Conservation (phyloP, 2,888 invertebrate species). For the Sabatieria punctata region DNA sequence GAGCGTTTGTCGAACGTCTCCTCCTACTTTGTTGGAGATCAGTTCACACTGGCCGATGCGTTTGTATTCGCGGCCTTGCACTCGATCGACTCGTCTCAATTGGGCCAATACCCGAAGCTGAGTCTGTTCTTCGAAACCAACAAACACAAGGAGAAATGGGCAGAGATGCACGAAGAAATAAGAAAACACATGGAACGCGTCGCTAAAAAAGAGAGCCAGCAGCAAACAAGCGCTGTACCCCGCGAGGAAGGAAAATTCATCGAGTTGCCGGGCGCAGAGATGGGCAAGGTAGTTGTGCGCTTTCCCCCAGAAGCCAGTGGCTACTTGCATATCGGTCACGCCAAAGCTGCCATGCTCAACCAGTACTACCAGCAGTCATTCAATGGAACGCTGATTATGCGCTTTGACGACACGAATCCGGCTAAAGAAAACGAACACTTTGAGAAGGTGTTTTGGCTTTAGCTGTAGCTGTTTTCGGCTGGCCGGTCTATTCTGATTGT, state of each 20-base stretch:
- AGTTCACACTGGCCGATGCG: slow-evolving; percentile 67
- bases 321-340: slow-evolving; percentile 89
- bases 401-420: slow-evolving; percentile 98
- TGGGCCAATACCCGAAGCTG: too few relatives aligned
- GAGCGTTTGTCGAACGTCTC: too few relatives aligned
- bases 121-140: too few relatives aligned
- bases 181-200: too few relatives aligned
- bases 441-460: slow-evolving; percentile 52
- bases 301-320: slow-evolving; percentile 99
- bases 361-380: slow-evolving; percentile 87
- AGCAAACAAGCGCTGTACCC: slow-evolving; percentile 12
- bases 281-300: slow-evolving; percentile 89
- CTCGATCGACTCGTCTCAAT: too few relatives aligned
- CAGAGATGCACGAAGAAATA: too few relatives aligned
- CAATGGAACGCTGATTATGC: slow-evolving; percentile 83
- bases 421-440: slow-evolving; percentile 93
- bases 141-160: too few relatives aligned
- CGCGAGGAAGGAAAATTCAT: slow-evolving; percentile 91
- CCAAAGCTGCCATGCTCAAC: slow-evolving; percentile 92
- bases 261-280: slow-evolving; percentile 84
- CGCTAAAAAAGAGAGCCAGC: not conserved
- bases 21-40: slow-evolving; percentile 60
- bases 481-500: too few relatives aligned
- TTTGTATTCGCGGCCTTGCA: slow-evolving; percentile 56
- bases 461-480: too few relatives aligned